Evolutionary conservation across 1,140 invertebrate species (phyloP).

Genomic region (Lasioglossum baleicum): DNA sequence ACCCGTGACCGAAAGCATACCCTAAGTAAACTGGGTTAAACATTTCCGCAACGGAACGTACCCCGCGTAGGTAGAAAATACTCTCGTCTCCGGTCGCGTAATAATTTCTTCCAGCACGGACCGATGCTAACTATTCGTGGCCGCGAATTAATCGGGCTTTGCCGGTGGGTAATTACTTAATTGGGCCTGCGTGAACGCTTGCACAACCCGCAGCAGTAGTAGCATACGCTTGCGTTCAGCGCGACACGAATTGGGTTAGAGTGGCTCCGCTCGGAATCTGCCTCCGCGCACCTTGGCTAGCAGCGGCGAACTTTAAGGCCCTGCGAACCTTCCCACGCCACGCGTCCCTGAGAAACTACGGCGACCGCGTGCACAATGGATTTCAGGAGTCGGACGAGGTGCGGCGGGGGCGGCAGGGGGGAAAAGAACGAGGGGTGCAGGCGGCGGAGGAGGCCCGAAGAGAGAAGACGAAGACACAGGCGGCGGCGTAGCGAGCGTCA

Average conservation of each 20-base stretch:
- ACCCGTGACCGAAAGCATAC: no score
- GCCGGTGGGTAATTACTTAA: conserved; percentile 68
- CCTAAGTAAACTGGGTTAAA: no score
- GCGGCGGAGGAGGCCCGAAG: no score
- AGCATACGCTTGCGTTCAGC: no score
- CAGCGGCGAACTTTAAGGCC: conserved; percentile 72
- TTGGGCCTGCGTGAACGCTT: conserved; percentile 50
- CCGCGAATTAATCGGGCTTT: conserved; percentile 67
- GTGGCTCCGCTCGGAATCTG: conserved; percentile 26
- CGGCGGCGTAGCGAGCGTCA: conserved; percentile 29
- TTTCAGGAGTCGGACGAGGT: conserved; percentile 55
- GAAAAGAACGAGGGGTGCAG: no score
- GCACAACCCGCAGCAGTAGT: conserved; percentile 3
- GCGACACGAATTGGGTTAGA: conserved; percentile 71
- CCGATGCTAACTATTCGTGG: conserved; percentile 65
- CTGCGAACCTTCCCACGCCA: conserved; percentile 79
- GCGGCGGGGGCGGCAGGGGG: no score
- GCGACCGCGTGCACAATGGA: conserved; percentile 74
- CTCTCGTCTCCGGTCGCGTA: no score
- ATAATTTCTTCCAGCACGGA: no score
- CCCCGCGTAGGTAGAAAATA: no score
- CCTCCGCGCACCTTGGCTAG: conserved; percentile 55
- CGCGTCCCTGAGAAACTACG: conserved; percentile 71
- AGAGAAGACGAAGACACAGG: conserved; percentile 39
- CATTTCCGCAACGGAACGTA: no score